phyloP scores from a whole-genome alignment of 2,888 invertebrate species.

The Lacanobia wlatinum region DNA sequence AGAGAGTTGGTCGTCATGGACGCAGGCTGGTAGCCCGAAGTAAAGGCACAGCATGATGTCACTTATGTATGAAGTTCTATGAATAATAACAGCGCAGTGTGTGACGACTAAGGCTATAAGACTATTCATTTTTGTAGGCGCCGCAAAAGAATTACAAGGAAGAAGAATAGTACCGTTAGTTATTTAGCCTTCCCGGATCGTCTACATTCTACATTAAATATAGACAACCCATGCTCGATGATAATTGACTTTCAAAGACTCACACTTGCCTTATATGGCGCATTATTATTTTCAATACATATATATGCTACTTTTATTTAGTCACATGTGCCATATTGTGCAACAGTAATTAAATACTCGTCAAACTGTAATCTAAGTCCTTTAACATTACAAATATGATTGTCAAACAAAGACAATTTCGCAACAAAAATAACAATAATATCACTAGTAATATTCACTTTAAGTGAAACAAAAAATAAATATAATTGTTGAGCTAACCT shows the following conservation, averaged over 20 bases:
- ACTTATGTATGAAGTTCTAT: not conserved
- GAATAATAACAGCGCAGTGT: not conserved
- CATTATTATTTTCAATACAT: not conserved
- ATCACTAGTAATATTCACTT: slow-evolving; percentile 41
- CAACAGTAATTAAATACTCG: not conserved
- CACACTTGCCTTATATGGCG: not conserved
- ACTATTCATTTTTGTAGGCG: not conserved
- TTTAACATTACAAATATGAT: slow-evolving; percentile 14
- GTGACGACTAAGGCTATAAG: not conserved
- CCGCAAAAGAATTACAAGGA: not conserved
- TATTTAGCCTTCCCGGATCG: not conserved
- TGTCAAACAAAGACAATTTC: slow-evolving; percentile 8
- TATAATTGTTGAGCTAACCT: slow-evolving; percentile 17
- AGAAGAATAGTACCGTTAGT: not conserved
- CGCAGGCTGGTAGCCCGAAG: not conserved
- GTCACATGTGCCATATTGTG: not conserved
- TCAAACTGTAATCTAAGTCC: slow-evolving; percentile 11
- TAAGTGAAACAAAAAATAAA: slow-evolving; percentile 41
- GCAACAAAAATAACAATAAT: slow-evolving; percentile 25
- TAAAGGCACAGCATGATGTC: not conserved
- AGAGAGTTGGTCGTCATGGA: slow-evolving; percentile 48
- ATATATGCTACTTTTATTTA: not conserved
- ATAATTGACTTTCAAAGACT: slow-evolving; percentile 7
- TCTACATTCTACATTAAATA: not conserved
- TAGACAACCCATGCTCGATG: not conserved